phyloP scores from a whole-genome alignment of 2,113 vertebrate species.

The Taxidea taxus region DNA sequence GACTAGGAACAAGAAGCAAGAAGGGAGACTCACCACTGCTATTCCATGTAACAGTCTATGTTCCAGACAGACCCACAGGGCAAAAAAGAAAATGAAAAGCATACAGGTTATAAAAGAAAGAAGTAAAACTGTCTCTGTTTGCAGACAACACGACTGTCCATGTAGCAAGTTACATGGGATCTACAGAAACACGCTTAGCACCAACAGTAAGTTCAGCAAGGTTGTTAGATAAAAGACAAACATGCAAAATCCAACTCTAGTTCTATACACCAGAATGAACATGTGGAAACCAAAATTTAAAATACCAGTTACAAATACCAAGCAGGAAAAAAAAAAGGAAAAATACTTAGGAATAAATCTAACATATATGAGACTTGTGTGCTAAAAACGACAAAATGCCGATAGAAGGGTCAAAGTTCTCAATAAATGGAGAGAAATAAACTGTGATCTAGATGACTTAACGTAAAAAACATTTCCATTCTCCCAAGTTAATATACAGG shows the following conservation, averaged over 20 bases:
- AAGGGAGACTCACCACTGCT: not conserved
- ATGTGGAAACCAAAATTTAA: not conserved
- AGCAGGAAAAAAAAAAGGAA: not conserved
- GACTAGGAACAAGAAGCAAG: not conserved
- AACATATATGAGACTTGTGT: not conserved
- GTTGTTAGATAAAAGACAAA: not conserved
- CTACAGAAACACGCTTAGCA: not conserved
- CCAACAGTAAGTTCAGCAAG: not conserved
- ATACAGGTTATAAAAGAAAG: not conserved
- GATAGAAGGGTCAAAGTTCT: not conserved
- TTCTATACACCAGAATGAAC: not conserved
- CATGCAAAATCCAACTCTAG: not conserved
- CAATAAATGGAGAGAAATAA: not conserved
- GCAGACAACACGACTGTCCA: not conserved
- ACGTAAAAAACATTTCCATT: not conserved
- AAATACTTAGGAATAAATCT: not conserved
- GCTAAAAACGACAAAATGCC: not conserved
- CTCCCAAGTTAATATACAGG: not conserved
- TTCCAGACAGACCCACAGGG: not conserved
- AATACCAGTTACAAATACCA: not conserved
- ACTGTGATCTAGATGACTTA: not conserved
- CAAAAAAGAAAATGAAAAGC: not conserved
- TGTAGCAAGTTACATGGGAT: not conserved
- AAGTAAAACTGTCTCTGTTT: not conserved
- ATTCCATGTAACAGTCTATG: accelerated